A percentile compares a stretch with the other conserved stretches of the same genome.
Conservation (phyloP, 2,113 vertebrate species). For the Eptatretus burgeri region DNA sequence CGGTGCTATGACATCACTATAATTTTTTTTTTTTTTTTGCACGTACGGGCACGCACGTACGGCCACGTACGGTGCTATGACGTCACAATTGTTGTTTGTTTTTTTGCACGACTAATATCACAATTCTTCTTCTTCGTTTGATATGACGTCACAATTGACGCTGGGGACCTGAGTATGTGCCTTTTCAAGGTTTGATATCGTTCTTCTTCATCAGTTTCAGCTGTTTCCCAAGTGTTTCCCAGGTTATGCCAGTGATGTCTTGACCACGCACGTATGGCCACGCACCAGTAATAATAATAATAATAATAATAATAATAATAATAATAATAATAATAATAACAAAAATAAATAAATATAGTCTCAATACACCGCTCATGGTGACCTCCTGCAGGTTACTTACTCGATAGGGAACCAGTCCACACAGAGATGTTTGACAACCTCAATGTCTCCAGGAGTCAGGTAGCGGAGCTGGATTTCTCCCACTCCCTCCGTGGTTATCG, state of each 20-base stretch:
- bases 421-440: conserved; percentile 72
- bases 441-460: conserved; percentile 98
- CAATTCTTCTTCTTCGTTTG: too few relatives aligned
- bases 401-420: conserved; percentile 95
- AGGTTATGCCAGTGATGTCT: too few relatives aligned
- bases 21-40: neutral
- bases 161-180: too few relatives aligned
- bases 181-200: too few relatives aligned
- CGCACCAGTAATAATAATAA: too few relatives aligned
- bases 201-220: too few relatives aligned
- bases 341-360: neutral
- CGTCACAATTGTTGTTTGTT: neutral
- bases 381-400: conserved; percentile 23
- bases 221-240: too few relatives aligned
- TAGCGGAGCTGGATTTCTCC: conserved; percentile 74
- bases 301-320: neutral
- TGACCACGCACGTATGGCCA: too few relatives aligned
- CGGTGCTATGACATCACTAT: too few relatives aligned
- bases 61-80: neutral
- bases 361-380: neutral
- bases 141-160: too few relatives aligned
- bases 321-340: neutral
- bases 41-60: neutral
- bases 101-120: neutral
- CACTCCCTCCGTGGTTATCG: neutral